Percentiles rank a stretch among this genome's conserved stretches.
phyloP scores from a whole-genome alignment of 1,140 invertebrate genomes.

The Hormaphis cornu region DNA sequence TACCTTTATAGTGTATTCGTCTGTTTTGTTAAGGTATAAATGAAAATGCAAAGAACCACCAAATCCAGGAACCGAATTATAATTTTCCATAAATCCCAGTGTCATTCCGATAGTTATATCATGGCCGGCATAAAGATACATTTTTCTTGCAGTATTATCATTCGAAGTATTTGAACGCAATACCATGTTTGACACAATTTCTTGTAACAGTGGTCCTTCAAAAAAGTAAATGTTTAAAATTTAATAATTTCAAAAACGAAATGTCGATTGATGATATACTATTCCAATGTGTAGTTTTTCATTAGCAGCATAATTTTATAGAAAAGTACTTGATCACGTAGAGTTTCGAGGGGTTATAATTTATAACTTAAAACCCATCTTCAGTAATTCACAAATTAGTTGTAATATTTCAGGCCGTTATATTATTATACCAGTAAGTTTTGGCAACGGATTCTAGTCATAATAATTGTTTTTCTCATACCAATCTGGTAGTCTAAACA shows the following conservation, averaged over 20 bases:
- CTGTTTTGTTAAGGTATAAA: background rate
- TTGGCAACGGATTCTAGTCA: too few species aligned
- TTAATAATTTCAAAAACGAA: background rate
- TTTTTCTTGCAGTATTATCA: background rate
- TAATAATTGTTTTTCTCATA: too few species aligned
- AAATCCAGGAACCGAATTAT: background rate
- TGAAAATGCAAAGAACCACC: conserved; percentile 17
- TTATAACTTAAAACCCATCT: too few species aligned
- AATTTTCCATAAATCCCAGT: background rate
- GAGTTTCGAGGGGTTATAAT: too few species aligned
- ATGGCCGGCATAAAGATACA: conserved; percentile 12
- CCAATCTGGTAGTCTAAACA: too few species aligned
- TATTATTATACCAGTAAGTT: too few species aligned
- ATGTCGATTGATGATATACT: too few species aligned
- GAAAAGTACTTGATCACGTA: too few species aligned
- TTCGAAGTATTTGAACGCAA: background rate
- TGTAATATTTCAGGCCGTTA: too few species aligned
- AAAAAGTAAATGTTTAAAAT: background rate
- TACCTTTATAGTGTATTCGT: background rate
- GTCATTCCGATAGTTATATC: background rate
- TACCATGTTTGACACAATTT: background rate
- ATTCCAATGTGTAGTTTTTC: too few species aligned
- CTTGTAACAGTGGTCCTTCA: background rate
- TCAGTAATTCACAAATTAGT: too few species aligned
- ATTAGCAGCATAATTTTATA: too few species aligned